Evolutionary conservation across 1,140 invertebrate species (phyloP).

Genomic region (Neotoxoptera formosana): DNA sequence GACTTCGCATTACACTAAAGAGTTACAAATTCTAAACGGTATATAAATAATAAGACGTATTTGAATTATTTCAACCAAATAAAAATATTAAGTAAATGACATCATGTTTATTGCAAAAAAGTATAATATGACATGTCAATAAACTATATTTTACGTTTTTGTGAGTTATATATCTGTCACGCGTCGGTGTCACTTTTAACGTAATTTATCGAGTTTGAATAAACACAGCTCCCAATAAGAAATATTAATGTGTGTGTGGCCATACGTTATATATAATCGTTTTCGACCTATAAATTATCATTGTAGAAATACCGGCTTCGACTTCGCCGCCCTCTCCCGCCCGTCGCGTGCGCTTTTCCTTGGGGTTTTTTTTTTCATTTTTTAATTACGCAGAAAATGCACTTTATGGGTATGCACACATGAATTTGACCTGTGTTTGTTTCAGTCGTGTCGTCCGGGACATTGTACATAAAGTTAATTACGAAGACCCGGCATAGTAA

Average conservation of each 20-base stretch:
- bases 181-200: neutral
- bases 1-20: no score
- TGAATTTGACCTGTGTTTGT: neutral
- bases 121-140: no score
- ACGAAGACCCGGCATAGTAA: neutral
- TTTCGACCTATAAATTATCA: neutral
- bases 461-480: neutral
- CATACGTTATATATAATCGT: neutral
- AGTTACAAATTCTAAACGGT: neutral
- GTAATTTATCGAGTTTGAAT: neutral
- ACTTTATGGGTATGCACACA: neutral
- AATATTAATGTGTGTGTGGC: neutral
- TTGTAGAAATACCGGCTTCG: neutral
- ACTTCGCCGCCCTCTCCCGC: neutral
- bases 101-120: neutral
- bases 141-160: neutral
- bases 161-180: neutral
- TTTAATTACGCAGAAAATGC: neutral
- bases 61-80: neutral
- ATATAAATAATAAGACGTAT: neutral
- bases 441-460: neutral
- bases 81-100: neutral
- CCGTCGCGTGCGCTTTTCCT: neutral
- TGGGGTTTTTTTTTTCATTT: neutral
- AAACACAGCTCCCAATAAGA: neutral